Base-by-base conservation (phyloP, 2,888 invertebrate species). In the Luperina testacea region DNA sequence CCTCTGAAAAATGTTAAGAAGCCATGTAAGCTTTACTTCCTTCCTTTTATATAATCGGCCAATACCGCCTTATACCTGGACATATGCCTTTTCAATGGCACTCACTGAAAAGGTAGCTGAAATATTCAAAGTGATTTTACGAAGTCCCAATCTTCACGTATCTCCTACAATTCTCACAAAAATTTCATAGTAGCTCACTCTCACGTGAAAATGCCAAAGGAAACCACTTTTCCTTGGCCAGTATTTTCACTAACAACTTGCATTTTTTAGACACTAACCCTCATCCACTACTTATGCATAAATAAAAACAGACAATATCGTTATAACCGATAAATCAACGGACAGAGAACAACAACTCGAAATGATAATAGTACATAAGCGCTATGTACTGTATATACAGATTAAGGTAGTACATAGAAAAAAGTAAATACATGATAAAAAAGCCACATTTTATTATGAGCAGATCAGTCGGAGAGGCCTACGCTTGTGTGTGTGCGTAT, bases 391-490 rank as follows among this genome's bases (percentile, higher is more conserved):
- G 72, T 81, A 94, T 88, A 92, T 94, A 89, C 89, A 92, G 93
- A 94, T 94, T 94, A 93, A 93, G 77, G 84, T 84, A 84, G 90
- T 93, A 96, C 92, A 96, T 96, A 96, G 96, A 96, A 96, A 97
- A 96, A 96, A 96, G 96, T 96, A 96, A 93, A 96, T 96, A 96
- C 81, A 94, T 95, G 95, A 95, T 96, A 96, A 96, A 97, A 96
- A 97, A 95, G 94, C 94, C 95, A 94, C 96, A 96, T 96, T 96
- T 96, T 96, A 96, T 96, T 97, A 96, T 96, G 96, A 96, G 93
- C 92, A 94, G 95, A 96, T 96, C 95, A 94, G 95, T 92, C 88
- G 89, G 93, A 88, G 93, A 90, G 9, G 17, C 1, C 87, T 92
- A 92, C 91, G 92, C 87, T 89, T 92, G 92, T 93, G 95, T 95